Evolutionary conservation across 2,113 vertebrate species (phyloP).

Genomic region (Laterallus jamaicensis): DNA sequence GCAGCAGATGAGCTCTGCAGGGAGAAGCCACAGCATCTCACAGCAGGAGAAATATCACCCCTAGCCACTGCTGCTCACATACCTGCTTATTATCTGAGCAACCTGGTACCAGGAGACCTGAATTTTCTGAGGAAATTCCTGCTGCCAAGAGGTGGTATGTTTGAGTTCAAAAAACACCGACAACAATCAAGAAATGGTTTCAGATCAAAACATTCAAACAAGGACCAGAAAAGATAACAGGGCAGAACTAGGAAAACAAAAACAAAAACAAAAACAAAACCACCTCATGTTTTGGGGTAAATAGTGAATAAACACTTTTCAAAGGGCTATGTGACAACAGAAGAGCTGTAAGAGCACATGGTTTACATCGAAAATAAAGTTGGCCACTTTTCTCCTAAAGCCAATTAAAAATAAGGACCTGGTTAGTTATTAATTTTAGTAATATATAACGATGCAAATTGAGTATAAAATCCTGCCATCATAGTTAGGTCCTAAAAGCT

Average conservation of each 20-base stretch:
- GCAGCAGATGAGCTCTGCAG: background rate
- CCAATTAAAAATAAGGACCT: background rate
- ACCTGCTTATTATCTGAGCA: constrained; percentile 64
- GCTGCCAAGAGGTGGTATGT: constrained; percentile 54
- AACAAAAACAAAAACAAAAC: too few species aligned
- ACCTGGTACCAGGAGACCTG: constrained; percentile 34
- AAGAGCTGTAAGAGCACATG: background rate
- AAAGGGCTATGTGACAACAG: constrained; percentile 24
- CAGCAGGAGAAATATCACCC: constrained; percentile 45
- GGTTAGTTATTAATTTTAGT: background rate
- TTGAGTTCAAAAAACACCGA: constrained; percentile 54
- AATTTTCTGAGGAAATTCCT: constrained; percentile 57
- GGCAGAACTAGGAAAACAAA: background rate
- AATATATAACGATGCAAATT: background rate
- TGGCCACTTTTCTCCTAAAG: background rate
- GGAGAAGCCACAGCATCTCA: background rate
- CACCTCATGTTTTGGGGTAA: background rate
- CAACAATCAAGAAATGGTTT: constrained; percentile 45
- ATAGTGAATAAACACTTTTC: constrained; percentile 14
- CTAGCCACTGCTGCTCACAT: constrained; percentile 39
- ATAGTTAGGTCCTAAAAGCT: background rate
- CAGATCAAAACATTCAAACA: constrained; percentile 50
- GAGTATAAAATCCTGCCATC: background rate
- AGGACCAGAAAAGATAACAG: constrained; percentile 5
- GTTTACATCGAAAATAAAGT: background rate